Evolutionary conservation across 2,888 invertebrate species (phyloP), one percentile per base, ranked within the genome.

Genomic region (Agrotis segetum): DNA sequence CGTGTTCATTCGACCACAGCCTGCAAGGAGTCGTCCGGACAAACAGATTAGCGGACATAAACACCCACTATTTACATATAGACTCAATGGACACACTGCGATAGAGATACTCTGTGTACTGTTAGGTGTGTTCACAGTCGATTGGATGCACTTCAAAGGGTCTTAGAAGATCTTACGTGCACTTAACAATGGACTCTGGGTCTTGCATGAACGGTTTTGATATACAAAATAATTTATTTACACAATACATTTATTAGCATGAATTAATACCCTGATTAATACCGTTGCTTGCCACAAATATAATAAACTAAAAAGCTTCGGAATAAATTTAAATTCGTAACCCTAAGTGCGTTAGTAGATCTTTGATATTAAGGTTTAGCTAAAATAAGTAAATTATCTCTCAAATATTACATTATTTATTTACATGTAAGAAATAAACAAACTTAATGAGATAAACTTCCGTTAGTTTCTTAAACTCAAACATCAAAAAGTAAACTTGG

Each of bases 31-130:
- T 40, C 56, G 21, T 49, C 70, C 49, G 59, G 19, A 69, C 77
- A 53, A 73, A 73, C 53, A 77, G 73, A 73, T 73, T 77, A 73
- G 70, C 29, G 46, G 58, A 77, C 72, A 77, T 77, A 69, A 77
- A 73, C 52, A 60, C 59, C 9, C 40, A 70, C 53, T 55, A 77
- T 73, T 77, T 59, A 59, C 53, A 53, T 73, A 70, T 70, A 73
- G 77, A 77, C n/a, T 59, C 40, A 49, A 19, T 53, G 40, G 70
- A 53, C 50, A 56, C n/a, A 50, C 50, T 44, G 69, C 9, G 16
- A 24, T 9, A 34, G 17, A 52, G 24, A 46, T 19, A 58, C 11
- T 2, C n/a, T 65, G 44, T 34, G 1, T 17, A 9, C 46, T 56
- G 14, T 50, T 66, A 19, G 24, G 1, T 13, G 17, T 66, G 66